Evolutionary conservation across 2,797 vertebrate genomes (phyloP).

Genomic region (Clarias laeviceps): DNA sequence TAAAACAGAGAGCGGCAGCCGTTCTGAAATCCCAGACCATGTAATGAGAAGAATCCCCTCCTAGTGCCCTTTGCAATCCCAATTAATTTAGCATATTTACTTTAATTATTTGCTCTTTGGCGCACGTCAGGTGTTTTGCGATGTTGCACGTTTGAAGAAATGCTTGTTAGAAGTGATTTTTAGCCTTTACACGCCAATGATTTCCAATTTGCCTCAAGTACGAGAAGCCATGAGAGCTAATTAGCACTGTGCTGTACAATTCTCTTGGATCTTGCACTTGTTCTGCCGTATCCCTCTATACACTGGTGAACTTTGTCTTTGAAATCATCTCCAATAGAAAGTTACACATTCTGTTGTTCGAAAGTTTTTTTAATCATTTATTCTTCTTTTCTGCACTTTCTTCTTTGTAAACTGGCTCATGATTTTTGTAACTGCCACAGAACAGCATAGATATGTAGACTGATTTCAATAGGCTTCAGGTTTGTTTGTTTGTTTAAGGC

Average conservation of each 20-base stretch:
- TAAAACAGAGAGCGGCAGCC: neutral
- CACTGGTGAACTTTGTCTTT: conserved; percentile 7
- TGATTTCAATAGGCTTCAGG: neutral
- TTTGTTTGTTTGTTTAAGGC: neutral
- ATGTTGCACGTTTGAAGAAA: conserved; percentile 4
- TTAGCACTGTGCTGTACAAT: conserved; percentile 30
- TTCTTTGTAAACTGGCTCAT: neutral
- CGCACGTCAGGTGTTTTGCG: conserved; percentile 4
- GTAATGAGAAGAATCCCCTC: conserved; percentile 20
- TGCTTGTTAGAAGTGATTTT: conserved; percentile 31
- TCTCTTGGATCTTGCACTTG: conserved; percentile 34
- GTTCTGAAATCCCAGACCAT: neutral
- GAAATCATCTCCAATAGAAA: conserved; percentile 38
- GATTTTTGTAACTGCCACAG: neutral
- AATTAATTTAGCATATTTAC: conserved; percentile 21
- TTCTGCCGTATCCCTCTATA: conserved; percentile 15
- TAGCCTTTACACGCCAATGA: conserved; percentile 31
- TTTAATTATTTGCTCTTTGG: conserved; percentile 20
- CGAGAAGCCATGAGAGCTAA: conserved; percentile 32
- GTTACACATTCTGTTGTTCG: conserved; percentile 15
- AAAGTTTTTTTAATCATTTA: neutral
- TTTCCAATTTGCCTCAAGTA: conserved; percentile 30
- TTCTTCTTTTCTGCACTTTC: neutral
- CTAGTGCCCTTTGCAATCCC: conserved; percentile 13
- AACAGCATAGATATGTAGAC: neutral